These are phyloP conservation scores for Cichlasoma orientale DNA, from an alignment of 2,797 vertebrate genomes.

Conservation along the genomic window DNA sequence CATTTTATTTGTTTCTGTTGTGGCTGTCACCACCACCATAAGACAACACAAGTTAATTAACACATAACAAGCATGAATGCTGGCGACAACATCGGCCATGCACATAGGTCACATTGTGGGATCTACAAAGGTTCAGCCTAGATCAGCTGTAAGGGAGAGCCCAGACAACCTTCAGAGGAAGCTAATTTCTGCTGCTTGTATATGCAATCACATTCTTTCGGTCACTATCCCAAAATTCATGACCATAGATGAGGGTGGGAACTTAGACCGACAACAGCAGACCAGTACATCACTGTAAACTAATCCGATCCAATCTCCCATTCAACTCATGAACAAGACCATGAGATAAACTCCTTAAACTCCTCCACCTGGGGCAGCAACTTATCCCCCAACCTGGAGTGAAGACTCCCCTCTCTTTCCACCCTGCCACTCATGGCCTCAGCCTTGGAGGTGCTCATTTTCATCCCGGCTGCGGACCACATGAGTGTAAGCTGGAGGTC, in stretches of 20 bases:
- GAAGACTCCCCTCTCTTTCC: neutral
- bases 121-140: neutral
- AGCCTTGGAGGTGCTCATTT: neutral
- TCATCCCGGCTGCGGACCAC: neutral
- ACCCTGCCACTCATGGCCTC: neutral
- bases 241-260: neutral
- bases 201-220: neutral
- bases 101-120: too few species aligned
- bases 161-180: neutral
- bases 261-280: neutral
- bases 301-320: too few species aligned
- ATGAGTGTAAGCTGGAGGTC: neutral
- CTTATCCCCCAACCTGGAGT: too few species aligned
- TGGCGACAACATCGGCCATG: neutral
- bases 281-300: too few species aligned
- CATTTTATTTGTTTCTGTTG: neutral
- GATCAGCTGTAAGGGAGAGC: neutral
- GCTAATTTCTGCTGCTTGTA: neutral
- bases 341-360: too few species aligned
- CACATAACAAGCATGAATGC: neutral
- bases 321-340: too few species aligned
- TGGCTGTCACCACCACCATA: neutral
- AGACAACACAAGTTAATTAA: neutral
- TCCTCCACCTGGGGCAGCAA: neutral
- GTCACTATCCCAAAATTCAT: neutral